Percentiles rank a stretch among this genome's conserved stretches.
These are phyloP conservation scores for Caenorhabditis zanzibari DNA, from an alignment of 2,888 invertebrate species.

Conservation along the genomic window DNA sequence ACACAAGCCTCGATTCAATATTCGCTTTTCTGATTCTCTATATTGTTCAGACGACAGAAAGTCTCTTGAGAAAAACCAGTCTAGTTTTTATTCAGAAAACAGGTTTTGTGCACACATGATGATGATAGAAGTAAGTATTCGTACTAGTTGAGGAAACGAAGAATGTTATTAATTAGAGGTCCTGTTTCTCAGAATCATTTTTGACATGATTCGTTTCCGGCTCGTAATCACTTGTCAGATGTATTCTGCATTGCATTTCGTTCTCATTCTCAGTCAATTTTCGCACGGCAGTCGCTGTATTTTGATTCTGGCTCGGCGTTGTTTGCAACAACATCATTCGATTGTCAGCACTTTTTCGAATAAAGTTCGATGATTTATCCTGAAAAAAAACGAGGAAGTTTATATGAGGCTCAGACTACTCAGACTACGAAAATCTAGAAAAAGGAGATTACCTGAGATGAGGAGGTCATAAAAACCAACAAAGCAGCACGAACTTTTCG, in stretches of 20 bases:
- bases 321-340: conserved; percentile 27
- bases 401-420: conserved; percentile 3
- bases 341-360: conserved; percentile 39
- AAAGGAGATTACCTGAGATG: conserved; percentile 41
- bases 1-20: conserved; percentile 1
- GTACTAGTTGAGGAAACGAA: neutral
- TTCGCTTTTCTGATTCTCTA: conserved; percentile 1
- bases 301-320: conserved; percentile 27
- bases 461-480: conserved; percentile 48
- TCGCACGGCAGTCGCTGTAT: conserved; percentile 16
- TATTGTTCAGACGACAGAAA: neutral
- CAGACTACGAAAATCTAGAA: conserved; percentile 9
- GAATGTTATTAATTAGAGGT: neutral
- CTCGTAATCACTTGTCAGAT: neutral
- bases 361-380: conserved; percentile 51
- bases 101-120: neutral
- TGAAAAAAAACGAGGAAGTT: conserved; percentile 9
- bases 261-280: conserved; percentile 15
- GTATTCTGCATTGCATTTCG: conserved; percentile 14
- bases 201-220: neutral
- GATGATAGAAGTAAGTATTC: neutral
- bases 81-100: conserved; percentile 22
- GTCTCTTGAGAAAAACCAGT: conserved; percentile 16
- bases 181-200: conserved; percentile 5
- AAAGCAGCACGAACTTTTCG: conserved; percentile 58